phyloP scores from a whole-genome alignment of 2,113 vertebrate genomes.

The Phrynocephalus versicolor region DNA sequence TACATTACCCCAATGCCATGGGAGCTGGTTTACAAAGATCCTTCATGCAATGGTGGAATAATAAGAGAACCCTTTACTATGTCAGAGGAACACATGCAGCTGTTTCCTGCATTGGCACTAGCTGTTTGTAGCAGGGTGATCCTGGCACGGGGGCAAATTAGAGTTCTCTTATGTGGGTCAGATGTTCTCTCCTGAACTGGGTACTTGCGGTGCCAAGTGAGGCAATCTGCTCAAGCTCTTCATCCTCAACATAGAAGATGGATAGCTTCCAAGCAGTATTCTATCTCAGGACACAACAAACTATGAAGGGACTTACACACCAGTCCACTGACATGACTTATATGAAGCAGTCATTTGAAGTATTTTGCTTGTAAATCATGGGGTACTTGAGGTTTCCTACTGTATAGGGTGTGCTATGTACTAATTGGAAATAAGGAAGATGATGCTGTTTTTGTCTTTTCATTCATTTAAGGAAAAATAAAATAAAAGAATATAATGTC shows the following conservation, averaged over 20 bases:
- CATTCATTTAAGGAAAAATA: too few relatives aligned
- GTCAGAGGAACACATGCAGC: background rate
- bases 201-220: background rate
- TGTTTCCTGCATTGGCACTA: background rate
- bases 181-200: background rate
- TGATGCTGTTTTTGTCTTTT: background rate
- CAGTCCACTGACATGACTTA: background rate
- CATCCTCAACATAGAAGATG: background rate
- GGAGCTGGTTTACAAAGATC: background rate
- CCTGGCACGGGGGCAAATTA: background rate
- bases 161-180: background rate
- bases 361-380: background rate
- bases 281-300: background rate
- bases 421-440: background rate
- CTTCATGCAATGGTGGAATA: background rate
- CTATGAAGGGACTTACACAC: background rate
- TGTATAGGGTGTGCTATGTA: background rate
- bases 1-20: background rate
- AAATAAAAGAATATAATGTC: too few relatives aligned
- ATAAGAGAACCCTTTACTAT: background rate
- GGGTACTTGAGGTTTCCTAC: too few relatives aligned
- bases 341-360: background rate
- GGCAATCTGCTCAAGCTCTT: background rate
- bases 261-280: background rate
- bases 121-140: background rate